These are phyloP conservation scores for Montipora capricornis DNA, from an alignment of 64 coral and sea anemone genomes.

Conservation along the genomic window DNA sequence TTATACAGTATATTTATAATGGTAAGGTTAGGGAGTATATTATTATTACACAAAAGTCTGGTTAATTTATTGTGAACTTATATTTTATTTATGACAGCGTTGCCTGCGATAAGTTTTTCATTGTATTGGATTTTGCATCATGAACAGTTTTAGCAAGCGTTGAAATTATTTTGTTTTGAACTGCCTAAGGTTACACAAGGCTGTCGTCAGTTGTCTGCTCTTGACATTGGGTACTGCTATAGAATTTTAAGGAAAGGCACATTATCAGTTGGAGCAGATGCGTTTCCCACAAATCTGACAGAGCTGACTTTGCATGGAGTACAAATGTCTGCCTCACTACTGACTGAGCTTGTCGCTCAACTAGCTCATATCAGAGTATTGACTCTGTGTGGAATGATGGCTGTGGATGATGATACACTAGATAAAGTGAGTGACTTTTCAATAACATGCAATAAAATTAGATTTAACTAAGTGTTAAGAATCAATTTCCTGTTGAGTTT, in stretches of 20 bases:
- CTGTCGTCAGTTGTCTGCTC: conserved; percentile 72
- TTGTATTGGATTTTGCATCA: too few species aligned
- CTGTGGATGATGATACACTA: conserved; percentile 75
- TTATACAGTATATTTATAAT: too few species aligned
- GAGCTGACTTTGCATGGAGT: conserved; percentile 90
- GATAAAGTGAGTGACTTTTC: conserved; percentile 57
- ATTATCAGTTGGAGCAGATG: conserved; percentile 41
- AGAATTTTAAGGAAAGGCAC: conserved; percentile 72
- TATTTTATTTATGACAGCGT: too few species aligned
- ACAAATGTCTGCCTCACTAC: conserved; percentile 57
- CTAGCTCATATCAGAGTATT: conserved; percentile 64
- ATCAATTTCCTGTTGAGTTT: too few species aligned
- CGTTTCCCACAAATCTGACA: conserved; percentile 66
- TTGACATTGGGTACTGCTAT: conserved; percentile 93
- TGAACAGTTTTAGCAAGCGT: too few species aligned
- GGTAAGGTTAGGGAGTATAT: too few species aligned
- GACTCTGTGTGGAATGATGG: conserved; percentile 81
- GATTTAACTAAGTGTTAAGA: too few species aligned
- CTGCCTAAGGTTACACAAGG: conserved; percentile 55
- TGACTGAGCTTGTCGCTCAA: conserved; percentile 43
- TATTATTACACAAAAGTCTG: too few species aligned
- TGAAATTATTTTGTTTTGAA: neutral
- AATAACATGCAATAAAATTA: neutral
- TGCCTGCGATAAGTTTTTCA: too few species aligned
- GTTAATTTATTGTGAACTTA: too few species aligned